phyloP scores from a whole-genome alignment of 2,797 vertebrate species.

The Amblyopsis hoosieri region DNA sequence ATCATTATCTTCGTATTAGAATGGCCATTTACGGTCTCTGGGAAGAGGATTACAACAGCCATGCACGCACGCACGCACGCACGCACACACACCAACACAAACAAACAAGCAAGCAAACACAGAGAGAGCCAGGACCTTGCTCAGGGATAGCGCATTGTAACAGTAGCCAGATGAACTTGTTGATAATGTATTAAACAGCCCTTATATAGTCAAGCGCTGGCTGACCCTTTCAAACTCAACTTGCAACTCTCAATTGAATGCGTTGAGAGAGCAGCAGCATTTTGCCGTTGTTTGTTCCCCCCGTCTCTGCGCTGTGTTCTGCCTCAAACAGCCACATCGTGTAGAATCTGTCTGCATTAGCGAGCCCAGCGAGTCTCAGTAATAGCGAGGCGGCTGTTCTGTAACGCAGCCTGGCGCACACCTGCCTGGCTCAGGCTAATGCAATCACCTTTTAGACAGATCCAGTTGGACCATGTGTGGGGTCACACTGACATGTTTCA shows the following conservation, averaged over 20 bases:
- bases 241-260: constrained; percentile 28
- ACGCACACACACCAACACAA: constrained; percentile 2
- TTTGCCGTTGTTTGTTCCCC: too few species aligned
- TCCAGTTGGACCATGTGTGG: too few species aligned
- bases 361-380: too few species aligned
- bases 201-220: constrained; percentile 39
- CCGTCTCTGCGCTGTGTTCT: too few species aligned
- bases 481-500: too few species aligned
- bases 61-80: too few species aligned
- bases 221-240: constrained; percentile 29
- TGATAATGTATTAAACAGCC: constrained; percentile 50
- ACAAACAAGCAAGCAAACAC: constrained; percentile 8
- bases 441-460: too few species aligned
- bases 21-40: constrained; percentile 18
- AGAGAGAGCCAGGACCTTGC: not conserved
- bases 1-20: constrained; percentile 8
- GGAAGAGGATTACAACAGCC: constrained; percentile 27
- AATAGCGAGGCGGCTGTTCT: too few species aligned
- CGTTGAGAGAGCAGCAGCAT: not conserved
- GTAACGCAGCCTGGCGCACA: too few species aligned
- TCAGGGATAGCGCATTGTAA: constrained; percentile 49
- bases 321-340: too few species aligned
- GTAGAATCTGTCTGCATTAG: too few species aligned
- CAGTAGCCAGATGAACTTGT: constrained; percentile 55
- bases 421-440: too few species aligned